Conservation (phyloP, 2,888 invertebrate genomes). For the Octonoba sinensis region DNA sequence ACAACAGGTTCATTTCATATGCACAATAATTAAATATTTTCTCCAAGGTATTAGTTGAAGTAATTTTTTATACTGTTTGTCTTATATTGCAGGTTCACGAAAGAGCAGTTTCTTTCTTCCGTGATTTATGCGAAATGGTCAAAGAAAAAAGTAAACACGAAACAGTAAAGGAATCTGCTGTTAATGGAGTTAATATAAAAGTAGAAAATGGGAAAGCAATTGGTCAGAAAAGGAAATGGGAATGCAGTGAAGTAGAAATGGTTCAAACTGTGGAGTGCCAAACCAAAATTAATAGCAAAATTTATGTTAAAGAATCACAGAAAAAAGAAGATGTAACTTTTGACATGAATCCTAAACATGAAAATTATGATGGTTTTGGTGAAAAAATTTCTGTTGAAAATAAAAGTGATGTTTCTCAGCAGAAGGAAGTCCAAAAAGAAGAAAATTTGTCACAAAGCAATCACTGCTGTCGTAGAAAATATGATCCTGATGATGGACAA, state of each 20-base stretch:
- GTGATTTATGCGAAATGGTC: slow-evolving; percentile 66
- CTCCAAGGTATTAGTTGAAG: no score
- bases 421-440: slow-evolving; percentile 1
- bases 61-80: background rate
- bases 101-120: slow-evolving; percentile 66
- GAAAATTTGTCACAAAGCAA: slow-evolving; percentile 20
- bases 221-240: slow-evolving; percentile 57
- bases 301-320: slow-evolving; percentile 25
- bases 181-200: slow-evolving; percentile 33
- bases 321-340: slow-evolving; percentile 19
- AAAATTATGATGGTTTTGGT: background rate
- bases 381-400: slow-evolving; percentile 4
- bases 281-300: slow-evolving; percentile 29
- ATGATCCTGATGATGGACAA: slow-evolving; percentile 28
- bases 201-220: slow-evolving; percentile 43
- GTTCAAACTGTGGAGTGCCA: slow-evolving; percentile 19
- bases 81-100: slow-evolving; percentile 64
- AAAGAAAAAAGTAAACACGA: slow-evolving; percentile 47
- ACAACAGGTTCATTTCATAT: slow-evolving; percentile 42
- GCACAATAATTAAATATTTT: no score
- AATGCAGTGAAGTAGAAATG: slow-evolving; percentile 43
- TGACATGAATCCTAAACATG: background rate
- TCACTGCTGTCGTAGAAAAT: slow-evolving; percentile 25
- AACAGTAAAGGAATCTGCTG: slow-evolving; percentile 21
- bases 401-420: background rate